Base-by-base conservation (phyloP, 2,113 vertebrate species). In the Pitta sordida region DNA sequence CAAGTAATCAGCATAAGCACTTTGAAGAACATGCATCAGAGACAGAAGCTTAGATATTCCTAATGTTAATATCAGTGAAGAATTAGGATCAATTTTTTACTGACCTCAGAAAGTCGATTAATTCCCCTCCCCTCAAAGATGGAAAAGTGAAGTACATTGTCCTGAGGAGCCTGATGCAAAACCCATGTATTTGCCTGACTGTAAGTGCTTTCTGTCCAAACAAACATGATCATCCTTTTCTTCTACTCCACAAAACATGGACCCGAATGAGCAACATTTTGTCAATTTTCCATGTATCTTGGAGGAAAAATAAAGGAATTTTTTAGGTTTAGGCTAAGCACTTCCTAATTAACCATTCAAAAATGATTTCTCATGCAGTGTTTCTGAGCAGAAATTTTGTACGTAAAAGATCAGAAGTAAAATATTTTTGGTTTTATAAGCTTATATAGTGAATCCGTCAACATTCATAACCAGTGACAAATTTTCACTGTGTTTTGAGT, bases 11-110 rank as follows among this genome's bases (percentile, higher is more conserved):
- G 44, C 58, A 62, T 24, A 70, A 92, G 77, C 41, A 41, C 73
- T 84, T 90, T 75, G 41, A 95, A 93, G 41, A 95, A 84, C 34
- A 65, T 37, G 58, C 26, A 82, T 60, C 46, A 68, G 64, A 94
- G 13, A 70, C 3, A 81, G 60, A 36, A 78, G 15, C 48, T 84
- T 60, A 81, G 49, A 68, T 46, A 88, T 71, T 56, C 68, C 79
- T 86, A 68, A 63, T 17, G 29, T 7, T 0, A 84, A 10, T 43
- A 78, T 29, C 44, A 49, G 24, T 56, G n/a, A 88, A 88, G 48
- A 86, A 81, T 64, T 75, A 81, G 67, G 48, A 86, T 48, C 11
- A 22, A 36, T 13, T 32, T 91, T 78, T 69, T 23, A 90, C n/a
- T 32, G 19, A 90, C 55, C 78, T 68, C 30, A 67, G 41, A 74